These are phyloP conservation scores for Typhlichthys subterraneus DNA, from an alignment of 2,797 vertebrate species.

Conservation along the genomic window DNA sequence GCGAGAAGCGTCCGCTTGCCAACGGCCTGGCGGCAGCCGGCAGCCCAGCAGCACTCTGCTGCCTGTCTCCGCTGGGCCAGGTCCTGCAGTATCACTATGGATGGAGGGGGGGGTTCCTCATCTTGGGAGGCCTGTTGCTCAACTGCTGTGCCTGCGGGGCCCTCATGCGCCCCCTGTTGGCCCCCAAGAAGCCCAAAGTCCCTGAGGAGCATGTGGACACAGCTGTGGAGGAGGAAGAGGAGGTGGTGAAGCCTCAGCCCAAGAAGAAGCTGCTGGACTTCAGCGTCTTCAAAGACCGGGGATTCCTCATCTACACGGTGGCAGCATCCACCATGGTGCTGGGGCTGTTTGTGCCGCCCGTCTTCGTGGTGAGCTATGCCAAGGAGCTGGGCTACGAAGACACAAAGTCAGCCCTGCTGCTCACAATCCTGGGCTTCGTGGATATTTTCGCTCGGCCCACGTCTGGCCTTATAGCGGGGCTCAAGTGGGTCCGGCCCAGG, in stretches of 20 bases:
- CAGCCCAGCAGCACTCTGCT: slow-evolving; percentile 91
- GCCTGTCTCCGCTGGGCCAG: slow-evolving; percentile 91
- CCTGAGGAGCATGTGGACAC: slow-evolving; percentile 28
- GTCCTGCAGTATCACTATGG: slow-evolving; percentile 86
- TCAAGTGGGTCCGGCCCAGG: slow-evolving; percentile 87
- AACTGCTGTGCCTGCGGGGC: slow-evolving; percentile 95
- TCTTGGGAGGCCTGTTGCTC: slow-evolving; percentile 91
- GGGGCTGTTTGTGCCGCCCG: slow-evolving; percentile 93
- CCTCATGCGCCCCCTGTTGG: slow-evolving; percentile 87
- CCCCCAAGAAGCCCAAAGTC: slow-evolving; percentile 55
- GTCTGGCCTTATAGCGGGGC: slow-evolving; percentile 86
- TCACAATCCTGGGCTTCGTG: slow-evolving; percentile 90
- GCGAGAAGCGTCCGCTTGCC: slow-evolving; percentile 87
- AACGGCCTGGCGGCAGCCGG: slow-evolving; percentile 93
- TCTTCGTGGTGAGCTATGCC: slow-evolving; percentile 94
- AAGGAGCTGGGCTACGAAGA: slow-evolving; percentile 88
- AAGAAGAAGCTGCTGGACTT: slow-evolving; percentile 88
- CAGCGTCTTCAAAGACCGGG: slow-evolving; percentile 86
- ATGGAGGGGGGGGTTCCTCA: slow-evolving; percentile 95
- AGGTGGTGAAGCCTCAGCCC: slow-evolving; percentile 54
- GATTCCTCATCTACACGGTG: slow-evolving; percentile 89
- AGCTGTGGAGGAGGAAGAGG: slow-evolving; percentile 19
- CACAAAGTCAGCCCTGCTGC: slow-evolving; percentile 88
- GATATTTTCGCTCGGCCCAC: slow-evolving; percentile 93
- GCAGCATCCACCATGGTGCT: slow-evolving; percentile 94